Evolutionary conservation across 2,113 vertebrate species (phyloP).

Genomic region (Ptilonorhynchus violaceus): DNA sequence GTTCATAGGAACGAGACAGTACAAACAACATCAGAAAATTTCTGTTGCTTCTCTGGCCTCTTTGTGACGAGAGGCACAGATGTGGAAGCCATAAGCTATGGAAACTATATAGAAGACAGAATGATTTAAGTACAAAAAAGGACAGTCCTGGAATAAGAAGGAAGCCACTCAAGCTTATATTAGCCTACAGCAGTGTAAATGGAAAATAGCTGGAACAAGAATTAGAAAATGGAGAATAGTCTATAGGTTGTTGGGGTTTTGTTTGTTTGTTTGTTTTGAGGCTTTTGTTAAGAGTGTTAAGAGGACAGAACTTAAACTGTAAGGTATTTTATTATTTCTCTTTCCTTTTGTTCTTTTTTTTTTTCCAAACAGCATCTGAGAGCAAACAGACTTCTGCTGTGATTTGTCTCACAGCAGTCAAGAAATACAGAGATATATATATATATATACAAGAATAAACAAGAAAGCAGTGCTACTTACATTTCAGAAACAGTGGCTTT

Average conservation of each 20-base stretch:
- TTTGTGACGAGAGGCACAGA: not conserved
- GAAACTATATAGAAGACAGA: not conserved
- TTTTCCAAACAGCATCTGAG: not conserved
- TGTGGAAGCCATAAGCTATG: not conserved
- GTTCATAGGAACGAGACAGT: not conserved
- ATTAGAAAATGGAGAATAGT: not conserved
- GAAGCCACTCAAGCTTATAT: not conserved
- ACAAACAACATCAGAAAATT: not conserved
- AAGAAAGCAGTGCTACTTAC: not conserved
- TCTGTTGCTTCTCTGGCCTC: not conserved
- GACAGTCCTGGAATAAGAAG: not conserved
- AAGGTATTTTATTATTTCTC: not conserved
- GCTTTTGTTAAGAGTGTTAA: not conserved
- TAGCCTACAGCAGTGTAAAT: not conserved
- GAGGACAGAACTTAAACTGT: not conserved
- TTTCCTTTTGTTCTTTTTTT: not conserved
- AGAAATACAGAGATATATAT: not conserved
- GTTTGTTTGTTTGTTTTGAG: not conserved
- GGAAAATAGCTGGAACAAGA: not conserved
- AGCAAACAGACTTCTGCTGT: not conserved
- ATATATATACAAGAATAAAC: not conserved
- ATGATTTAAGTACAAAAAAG: not conserved
- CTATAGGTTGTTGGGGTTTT: rapidly evolving
- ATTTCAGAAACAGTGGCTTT: not conserved
- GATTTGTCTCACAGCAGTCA: not conserved